A percentile compares a stretch with the other conserved stretches of the same genome.
These are phyloP conservation scores for Pempheris klunzingeri DNA, from an alignment of 2,797 vertebrate species.

Conservation along the genomic window DNA sequence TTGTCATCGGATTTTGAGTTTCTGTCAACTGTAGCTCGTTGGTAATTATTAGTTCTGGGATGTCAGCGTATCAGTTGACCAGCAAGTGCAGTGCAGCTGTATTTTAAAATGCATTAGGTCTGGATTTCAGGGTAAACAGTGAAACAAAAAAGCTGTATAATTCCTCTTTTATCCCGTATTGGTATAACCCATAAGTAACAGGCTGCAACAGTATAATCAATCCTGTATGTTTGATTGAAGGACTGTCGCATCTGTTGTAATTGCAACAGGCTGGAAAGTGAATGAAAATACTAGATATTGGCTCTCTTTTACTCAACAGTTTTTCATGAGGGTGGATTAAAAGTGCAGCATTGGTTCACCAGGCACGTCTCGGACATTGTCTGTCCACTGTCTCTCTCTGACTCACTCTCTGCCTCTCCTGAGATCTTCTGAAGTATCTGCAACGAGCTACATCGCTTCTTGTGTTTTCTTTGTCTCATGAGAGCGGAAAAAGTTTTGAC, in stretches of 20 bases:
- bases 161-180: not conserved
- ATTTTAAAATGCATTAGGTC: not conserved
- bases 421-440: conserved; percentile 1
- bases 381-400: conserved; percentile 3
- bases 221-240: not conserved
- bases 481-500: not conserved
- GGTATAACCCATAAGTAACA: not conserved
- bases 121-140: not conserved
- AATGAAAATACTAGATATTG: not conserved
- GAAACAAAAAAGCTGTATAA: not conserved
- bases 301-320: not conserved
- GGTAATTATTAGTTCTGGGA: not conserved
- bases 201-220: not conserved
- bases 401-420: not conserved
- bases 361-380: not conserved
- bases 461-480: not conserved
- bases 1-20: not conserved
- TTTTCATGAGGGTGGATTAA: conserved; percentile 11
- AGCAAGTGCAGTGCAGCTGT: not conserved
- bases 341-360: conserved; percentile 30
- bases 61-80: not conserved
- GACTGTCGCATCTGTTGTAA: not conserved
- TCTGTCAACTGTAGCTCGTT: not conserved
- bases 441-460: not conserved
- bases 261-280: not conserved